These are phyloP conservation scores for Eurystomus glaucurus DNA, from an alignment of 2,797 vertebrate genomes.

Conservation along the genomic window DNA sequence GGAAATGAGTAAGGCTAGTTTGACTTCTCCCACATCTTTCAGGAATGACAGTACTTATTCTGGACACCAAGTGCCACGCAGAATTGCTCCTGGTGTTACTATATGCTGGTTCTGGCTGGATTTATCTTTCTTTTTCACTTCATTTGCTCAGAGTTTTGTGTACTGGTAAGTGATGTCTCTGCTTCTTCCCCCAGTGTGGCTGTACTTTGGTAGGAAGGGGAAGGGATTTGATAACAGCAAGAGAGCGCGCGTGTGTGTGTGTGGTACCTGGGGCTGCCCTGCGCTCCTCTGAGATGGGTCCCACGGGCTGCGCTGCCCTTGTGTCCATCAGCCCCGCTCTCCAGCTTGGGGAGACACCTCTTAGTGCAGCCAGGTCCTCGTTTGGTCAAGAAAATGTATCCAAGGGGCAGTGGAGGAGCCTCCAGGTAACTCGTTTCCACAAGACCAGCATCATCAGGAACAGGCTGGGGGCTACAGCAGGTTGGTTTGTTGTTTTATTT, in stretches of 20 bases:
- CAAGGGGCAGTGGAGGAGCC: neutral
- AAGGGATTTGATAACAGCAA: neutral
- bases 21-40: neutral
- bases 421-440: neutral
- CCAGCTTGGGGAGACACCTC: accelerated
- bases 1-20: neutral
- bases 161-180: neutral
- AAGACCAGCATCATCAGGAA: neutral
- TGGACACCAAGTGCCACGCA: neutral
- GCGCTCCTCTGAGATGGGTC: neutral
- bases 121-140: neutral
- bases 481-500: neutral
- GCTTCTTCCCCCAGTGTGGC: accelerated
- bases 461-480: neutral
- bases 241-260: too few relatives aligned
- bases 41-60: neutral
- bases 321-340: neutral
- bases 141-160: neutral
- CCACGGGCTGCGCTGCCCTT: neutral
- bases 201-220: neutral
- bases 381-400: neutral
- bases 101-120: neutral
- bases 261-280: neutral
- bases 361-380: neutral
- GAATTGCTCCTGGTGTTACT: neutral